phyloP scores from a whole-genome alignment of 1,140 invertebrate species.

The Anastatus disparis region DNA sequence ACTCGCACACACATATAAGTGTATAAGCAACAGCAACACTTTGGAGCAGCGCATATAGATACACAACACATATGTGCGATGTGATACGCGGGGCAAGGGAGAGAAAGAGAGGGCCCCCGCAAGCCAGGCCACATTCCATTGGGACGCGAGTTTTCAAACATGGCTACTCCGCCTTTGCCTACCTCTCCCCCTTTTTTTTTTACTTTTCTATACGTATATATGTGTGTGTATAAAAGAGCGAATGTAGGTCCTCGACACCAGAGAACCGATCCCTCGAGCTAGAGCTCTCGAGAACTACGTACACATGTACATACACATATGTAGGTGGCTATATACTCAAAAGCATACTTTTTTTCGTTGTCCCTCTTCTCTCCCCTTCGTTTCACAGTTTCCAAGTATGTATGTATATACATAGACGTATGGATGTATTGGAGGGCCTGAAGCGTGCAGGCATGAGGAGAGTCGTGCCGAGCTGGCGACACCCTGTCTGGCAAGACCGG shows the following conservation, averaged over 20 bases:
- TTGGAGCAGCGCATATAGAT: not conserved
- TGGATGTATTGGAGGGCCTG: too few relatives aligned
- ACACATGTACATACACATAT: too few relatives aligned
- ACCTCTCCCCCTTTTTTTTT: not conserved
- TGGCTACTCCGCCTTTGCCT: constrained; percentile 57
- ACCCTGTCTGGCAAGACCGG: constrained; percentile 87
- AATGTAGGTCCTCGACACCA: constrained; percentile 65
- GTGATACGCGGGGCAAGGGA: constrained; percentile 9
- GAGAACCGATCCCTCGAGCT: constrained; percentile 43
- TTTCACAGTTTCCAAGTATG: too few relatives aligned
- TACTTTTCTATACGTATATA: too few relatives aligned
- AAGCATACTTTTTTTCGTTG: too few relatives aligned
- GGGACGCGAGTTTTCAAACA: constrained; percentile 64
- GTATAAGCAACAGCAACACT: not conserved
- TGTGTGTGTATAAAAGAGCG: too few relatives aligned
- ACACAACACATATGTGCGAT: not conserved
- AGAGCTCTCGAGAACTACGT: not conserved
- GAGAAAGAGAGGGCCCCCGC: constrained; percentile 43
- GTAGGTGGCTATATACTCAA: too few relatives aligned
- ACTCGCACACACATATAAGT: constrained; percentile 18
- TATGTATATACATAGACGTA: too few relatives aligned
- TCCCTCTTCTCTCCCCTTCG: constrained; percentile 42
- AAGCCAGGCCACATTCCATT: constrained; percentile 61
- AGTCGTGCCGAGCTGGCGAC: constrained; percentile 76
- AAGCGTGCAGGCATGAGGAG: constrained; percentile 72